Evolutionary conservation across 1,140 invertebrate genomes (phyloP), one percentile per base, ranked within the genome.

Genomic region (Trinorchestia longiramus): DNA sequence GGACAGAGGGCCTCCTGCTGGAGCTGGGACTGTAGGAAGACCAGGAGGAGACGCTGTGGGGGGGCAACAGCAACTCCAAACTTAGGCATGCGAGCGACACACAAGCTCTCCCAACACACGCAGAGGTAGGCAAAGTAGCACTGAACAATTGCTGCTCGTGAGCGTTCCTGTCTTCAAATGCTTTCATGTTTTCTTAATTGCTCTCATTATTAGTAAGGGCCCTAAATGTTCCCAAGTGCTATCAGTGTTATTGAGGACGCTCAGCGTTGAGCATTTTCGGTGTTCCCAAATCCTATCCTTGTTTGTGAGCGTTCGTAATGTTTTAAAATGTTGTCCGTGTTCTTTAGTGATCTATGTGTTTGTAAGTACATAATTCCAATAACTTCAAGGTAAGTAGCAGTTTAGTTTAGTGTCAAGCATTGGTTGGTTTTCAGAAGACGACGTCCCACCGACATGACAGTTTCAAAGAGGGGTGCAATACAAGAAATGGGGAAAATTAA

Each of bases 1-100:
- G 43, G 19, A 94, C 23, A 40, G 92, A 94, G 36, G 36, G 41
- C 92, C 44, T 94, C 92, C 92, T 94, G 43, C 44, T 23, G 43
- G 92, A 0, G 92, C 92, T 94, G 43, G 92, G 43, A 40, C 42
- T 42, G 87, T 42, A 96, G 92, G 88, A 44, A 44, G 88, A 90
- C 15, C n/a, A 44, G 40, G 45, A 91, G 90, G 77, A 44, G 28
- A 87, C 44, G 90, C 62, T 90, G 43, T 53, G 44, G 43, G 87
- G 44, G 43, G 87, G 43, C 42, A 43, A 95, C 17, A 95, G 36
- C n/a, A 43, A 88, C 45, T 90, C 88, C 88, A 42, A 41, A 43
- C 88, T 90, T 90, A 42, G 43, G 88, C 88, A 90, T 8, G 62
- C 95, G 4, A 0, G 41, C 95, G 4, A 28, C 43, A 45, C 95